Percentiles rank a stretch among this genome's conserved stretches.
Evolutionary conservation across 1,140 invertebrate genomes (phyloP).

Genomic region (Hestina assimilis): DNA sequence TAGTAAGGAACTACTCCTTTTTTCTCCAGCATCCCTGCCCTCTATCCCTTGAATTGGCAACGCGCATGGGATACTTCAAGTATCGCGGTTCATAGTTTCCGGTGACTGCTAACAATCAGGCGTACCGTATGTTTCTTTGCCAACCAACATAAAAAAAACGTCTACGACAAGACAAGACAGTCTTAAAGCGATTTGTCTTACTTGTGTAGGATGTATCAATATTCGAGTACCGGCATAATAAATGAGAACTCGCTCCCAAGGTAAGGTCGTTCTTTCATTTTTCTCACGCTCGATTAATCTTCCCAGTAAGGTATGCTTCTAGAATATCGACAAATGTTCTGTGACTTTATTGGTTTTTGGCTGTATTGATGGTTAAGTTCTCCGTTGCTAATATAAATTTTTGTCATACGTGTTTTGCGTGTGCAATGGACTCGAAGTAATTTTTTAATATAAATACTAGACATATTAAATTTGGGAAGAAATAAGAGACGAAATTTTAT

Average conservation of each 20-base stretch:
- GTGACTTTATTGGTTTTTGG: slow-evolving; percentile 25
- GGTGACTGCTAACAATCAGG: background rate
- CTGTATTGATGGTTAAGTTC: slow-evolving; percentile 17
- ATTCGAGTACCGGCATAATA: slow-evolving; percentile 18
- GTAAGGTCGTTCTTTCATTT: slow-evolving; percentile 25
- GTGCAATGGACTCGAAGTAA: background rate
- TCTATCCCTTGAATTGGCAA: no score
- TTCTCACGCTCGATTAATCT: slow-evolving; percentile 28
- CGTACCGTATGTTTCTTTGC: background rate
- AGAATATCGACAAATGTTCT: slow-evolving; percentile 30
- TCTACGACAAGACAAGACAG: background rate
- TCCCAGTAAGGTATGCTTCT: slow-evolving; percentile 19
- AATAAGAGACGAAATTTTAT: background rate
- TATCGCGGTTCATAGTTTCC: no score
- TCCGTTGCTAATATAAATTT: slow-evolving; percentile 7
- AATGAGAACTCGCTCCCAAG: slow-evolving; percentile 19
- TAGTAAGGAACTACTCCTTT: no score
- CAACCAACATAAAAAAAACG: background rate
- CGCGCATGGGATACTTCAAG: background rate
- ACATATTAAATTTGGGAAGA: background rate
- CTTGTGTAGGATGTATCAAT: slow-evolving; percentile 8
- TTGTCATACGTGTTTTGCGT: slow-evolving; percentile 7
- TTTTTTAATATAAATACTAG: background rate
- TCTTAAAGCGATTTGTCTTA: background rate
- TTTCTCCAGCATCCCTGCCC: no score